Conservation (phyloP, 2,797 vertebrate genomes). For the Graptemys geographica region DNA sequence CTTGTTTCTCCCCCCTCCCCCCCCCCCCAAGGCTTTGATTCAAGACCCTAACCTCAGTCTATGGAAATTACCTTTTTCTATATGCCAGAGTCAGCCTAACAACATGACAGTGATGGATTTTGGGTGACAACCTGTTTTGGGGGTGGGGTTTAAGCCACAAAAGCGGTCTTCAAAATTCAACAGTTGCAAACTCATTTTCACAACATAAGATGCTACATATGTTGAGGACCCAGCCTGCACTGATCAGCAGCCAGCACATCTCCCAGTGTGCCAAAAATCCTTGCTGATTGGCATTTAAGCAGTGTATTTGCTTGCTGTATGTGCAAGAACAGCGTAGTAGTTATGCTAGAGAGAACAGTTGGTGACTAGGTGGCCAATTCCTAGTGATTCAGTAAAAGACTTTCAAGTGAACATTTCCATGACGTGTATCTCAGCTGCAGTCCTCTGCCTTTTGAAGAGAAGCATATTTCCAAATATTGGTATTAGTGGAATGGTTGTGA, state of each 20-base stretch:
- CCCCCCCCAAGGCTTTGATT: not conserved
- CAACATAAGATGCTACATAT: not conserved
- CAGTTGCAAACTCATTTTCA: not conserved
- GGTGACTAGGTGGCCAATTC: not conserved
- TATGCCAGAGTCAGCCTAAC: not conserved
- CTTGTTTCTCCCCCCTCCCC: too few species aligned
- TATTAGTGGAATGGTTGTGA: not conserved
- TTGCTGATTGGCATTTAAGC: not conserved
- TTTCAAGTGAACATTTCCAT: too few species aligned
- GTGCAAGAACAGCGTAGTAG: not conserved
- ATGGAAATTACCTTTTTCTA: fast-evolving
- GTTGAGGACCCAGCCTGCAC: not conserved
- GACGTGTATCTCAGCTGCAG: not conserved
- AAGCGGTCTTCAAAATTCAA: not conserved
- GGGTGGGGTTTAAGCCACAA: not conserved
- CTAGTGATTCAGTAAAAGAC: not conserved
- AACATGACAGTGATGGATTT: not conserved
- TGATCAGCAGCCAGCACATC: not conserved
- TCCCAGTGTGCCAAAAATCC: not conserved
- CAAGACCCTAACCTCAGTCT: fast-evolving
- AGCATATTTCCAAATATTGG: not conserved
- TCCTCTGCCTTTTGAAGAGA: not conserved
- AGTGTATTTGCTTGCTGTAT: not conserved
- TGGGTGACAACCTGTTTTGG: not conserved
- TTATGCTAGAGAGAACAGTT: not conserved